Evolutionary conservation across 2,797 vertebrate genomes (phyloP), one percentile per base, ranked within the genome.

Genomic region (Knipowitschia caucasica): DNA sequence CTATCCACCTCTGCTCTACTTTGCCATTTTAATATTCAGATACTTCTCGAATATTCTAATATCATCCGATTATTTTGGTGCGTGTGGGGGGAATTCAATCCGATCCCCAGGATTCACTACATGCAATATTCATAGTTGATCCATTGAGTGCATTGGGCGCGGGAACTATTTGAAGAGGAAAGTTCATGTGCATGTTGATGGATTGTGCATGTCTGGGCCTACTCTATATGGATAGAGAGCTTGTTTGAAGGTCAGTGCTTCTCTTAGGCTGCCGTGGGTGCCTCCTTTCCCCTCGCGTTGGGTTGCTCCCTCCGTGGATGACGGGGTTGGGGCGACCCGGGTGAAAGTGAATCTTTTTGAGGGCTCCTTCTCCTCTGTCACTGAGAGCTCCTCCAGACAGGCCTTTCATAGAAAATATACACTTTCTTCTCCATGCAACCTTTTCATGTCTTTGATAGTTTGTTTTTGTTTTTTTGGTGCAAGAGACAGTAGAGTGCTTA

Each of bases 121-220:
- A 88, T 89, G 85, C 82, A 89, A 89, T 89, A 88, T 86, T 89
- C 86, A 89, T 89, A 81, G 83, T 82, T 83, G 81, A 86, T 85
- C 86, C 86, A 84, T 78, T 86, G 87, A 83, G 80, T 86, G 82
- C 82, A 85, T 84, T 86, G 82, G 76, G 81, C 86, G 78, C 70
- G 70, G 82, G 86, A 87, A 87, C 80, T 85, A 86, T 89, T 89
- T 83, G 81, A 83, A 86, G 86, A 87, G 79, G 80, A 89, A 89
- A 90, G 87, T 89, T 89, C 88, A 89, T 85, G 84, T 88, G 82
- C 85, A 86, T 86, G 87, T 88, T 88, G 86, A 89, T 88, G 84
- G 84, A 89, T 86, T 87, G 84, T 83, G 83, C 83, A 84, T 86
- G 86, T 85, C 84, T 82, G 68, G 69, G 69, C 81, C 71, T 86